Base-by-base conservation (phyloP, 2,797 vertebrate species). In the Salarias fasciatus region DNA sequence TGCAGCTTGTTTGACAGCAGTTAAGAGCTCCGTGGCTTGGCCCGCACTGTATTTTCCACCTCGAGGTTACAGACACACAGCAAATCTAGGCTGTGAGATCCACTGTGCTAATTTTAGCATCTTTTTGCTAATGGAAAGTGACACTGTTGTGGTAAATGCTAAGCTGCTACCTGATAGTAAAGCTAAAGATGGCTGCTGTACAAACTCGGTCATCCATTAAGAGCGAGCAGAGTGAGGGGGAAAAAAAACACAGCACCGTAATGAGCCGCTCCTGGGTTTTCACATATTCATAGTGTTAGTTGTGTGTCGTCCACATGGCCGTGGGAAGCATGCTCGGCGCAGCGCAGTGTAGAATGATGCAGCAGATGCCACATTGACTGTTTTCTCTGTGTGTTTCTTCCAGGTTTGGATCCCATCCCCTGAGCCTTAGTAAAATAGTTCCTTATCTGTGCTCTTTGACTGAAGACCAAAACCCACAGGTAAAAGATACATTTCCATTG, bases 391-490 rank as follows among this genome's bases (percentile, higher is more conserved):
- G 6, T 13, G 62, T 77, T 24, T 47, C 6, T 61, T 35, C 57
- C 72, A 98, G 97, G 81, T 95, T 91, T 6, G 95, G 97, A 50
- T 90, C 95, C 31, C 95, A 97, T 8, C 53, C 92, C 0, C 85
- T 99, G 86, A 91, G 91, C 71, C 93, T 99, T 86, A 98, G 93
- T 90, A 98, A 98, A 89, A 80, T 98, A 76, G 94, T 99, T 64
- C 96, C 96, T 44, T 93, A 95, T 86, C 92, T 99, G 64, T 98
- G 96, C 73, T 12, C 89, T 74, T 88, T 94, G 3, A 92, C 95
- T 67, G 96, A 95, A 88, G 97, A 99, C 90, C 96, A 96, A 14
- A 97, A 96, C 77, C 95, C 94, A 74, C 97, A 99, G 94, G 97
- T 99, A 88, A 90, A 86, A 53, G 41, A 37, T 36, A 24, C 6